Conservation (phyloP, 2,797 vertebrate genomes). For the Euthynnus affinis region DNA sequence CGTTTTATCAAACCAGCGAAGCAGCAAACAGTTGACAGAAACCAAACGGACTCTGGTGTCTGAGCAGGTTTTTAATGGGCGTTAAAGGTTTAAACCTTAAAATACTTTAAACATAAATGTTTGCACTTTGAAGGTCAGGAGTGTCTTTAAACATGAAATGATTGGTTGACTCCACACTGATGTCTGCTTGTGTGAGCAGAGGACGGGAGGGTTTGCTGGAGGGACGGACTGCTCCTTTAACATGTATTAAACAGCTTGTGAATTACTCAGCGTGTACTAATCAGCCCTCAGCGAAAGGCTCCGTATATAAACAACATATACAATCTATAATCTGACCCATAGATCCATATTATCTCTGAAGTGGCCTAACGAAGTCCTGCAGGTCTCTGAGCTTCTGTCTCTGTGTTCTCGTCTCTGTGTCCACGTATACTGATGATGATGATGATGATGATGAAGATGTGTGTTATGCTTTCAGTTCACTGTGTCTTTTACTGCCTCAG, state of each 20-base stretch:
- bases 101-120: too few species aligned
- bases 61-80: too few species aligned
- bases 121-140: too few species aligned
- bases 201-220: constrained; percentile 21
- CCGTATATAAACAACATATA: constrained; percentile 77
- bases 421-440: constrained; percentile 37
- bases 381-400: constrained; percentile 56
- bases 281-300: constrained; percentile 62
- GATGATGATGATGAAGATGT: constrained; percentile 35
- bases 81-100: too few species aligned
- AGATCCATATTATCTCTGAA: constrained; percentile 73
- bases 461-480: constrained; percentile 65
- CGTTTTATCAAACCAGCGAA: background rate
- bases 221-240: constrained; percentile 56
- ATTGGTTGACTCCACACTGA: too few species aligned
- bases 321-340: constrained; percentile 77
- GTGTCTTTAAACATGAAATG: background rate
- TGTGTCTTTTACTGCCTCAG: constrained; percentile 80
- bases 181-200: too few species aligned
- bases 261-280: constrained; percentile 76
- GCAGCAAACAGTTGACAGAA: too few species aligned
- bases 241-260: constrained; percentile 78
- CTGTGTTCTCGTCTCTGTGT: constrained; percentile 63
- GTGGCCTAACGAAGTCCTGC: constrained; percentile 73
- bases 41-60: too few species aligned